Conservation (phyloP, 2,113 vertebrate genomes). For the Chaetura pelagica region DNA sequence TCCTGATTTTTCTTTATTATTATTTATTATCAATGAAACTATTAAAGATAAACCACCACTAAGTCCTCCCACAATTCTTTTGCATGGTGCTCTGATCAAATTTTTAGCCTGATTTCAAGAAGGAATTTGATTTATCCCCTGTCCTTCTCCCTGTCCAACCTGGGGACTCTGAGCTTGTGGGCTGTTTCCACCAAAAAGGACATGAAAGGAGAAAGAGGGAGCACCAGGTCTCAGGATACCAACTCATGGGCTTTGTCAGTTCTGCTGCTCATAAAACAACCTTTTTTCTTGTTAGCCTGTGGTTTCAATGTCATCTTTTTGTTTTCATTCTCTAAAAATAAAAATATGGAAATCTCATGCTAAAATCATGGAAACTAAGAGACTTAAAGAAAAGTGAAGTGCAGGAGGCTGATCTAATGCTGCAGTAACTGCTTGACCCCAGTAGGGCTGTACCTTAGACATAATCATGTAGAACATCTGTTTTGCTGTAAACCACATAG, state of each 20-base stretch:
- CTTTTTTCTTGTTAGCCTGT: neutral
- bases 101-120: neutral
- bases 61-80: neutral
- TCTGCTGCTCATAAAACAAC: neutral
- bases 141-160: neutral
- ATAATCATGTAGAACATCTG: neutral
- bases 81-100: neutral
- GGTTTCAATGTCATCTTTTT: neutral
- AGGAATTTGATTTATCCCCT: neutral
- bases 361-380: neutral
- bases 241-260: neutral
- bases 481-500: neutral
- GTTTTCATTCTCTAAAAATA: neutral
- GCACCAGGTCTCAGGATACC: neutral
- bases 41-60: neutral
- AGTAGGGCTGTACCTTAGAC: neutral
- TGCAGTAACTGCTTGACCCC: neutral
- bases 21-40: neutral
- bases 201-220: rapidly evolving
- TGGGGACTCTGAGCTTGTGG: neutral
- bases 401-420: neutral
- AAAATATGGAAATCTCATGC: neutral
- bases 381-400: neutral
- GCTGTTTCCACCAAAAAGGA: neutral
- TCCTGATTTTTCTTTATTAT: neutral